Evolutionary conservation across 2,888 invertebrate species (phyloP).

Genomic region (Xestia sexstrigata): DNA sequence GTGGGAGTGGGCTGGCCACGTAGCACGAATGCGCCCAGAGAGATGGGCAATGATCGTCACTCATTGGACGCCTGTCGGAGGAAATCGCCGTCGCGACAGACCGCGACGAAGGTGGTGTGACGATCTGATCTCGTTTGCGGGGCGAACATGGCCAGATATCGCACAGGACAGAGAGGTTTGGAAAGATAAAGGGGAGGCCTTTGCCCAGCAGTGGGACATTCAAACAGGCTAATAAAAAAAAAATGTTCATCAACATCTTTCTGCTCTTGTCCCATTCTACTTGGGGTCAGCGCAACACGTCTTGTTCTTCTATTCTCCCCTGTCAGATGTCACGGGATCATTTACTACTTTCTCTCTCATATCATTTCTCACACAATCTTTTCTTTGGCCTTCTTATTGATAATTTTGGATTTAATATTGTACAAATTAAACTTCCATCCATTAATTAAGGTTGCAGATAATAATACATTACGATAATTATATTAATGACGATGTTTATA

Average conservation of each 20-base stretch:
- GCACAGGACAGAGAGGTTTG: too few relatives aligned
- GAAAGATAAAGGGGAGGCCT: too few relatives aligned
- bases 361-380: background rate
- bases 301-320: background rate
- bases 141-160: too few relatives aligned
- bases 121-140: too few relatives aligned
- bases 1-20: too few relatives aligned
- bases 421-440: background rate
- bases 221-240: too few relatives aligned
- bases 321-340: background rate
- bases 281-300: background rate
- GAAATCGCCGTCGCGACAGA: too few relatives aligned
- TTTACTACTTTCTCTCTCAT: background rate
- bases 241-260: background rate
- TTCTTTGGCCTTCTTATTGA: background rate
- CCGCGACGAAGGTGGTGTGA: too few relatives aligned
- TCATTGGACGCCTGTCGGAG: too few relatives aligned
- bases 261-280: background rate
- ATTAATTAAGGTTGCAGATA: constrained; percentile 1
- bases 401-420: background rate
- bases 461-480: constrained; percentile 24
- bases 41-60: too few relatives aligned
- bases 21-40: too few relatives aligned
- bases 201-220: too few relatives aligned
- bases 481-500: constrained; percentile 15